Base-by-base conservation (phyloP, 2,113 vertebrate genomes). In the Ictalurus furcatus region DNA sequence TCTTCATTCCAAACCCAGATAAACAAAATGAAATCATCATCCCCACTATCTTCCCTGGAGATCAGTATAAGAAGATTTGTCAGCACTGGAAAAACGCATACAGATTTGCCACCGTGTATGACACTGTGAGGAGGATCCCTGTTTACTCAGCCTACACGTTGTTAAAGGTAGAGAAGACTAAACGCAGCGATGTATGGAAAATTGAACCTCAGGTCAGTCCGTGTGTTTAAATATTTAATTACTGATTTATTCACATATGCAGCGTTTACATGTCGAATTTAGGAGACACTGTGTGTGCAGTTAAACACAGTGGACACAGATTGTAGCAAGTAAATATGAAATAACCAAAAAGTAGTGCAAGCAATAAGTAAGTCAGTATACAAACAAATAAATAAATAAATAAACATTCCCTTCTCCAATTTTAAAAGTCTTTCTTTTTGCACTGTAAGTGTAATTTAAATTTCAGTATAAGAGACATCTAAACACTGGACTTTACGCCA, bases 201-300 rank as follows among this genome's bases (percentile, higher is more conserved):
- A 79, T 59, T 78, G 65, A 89, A 56, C 88, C 83, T 65, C 83
- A 89, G 65, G 83, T 85, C 25, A 89, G 88, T 85, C n/a, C 5
- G 13, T n/a, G 7, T 79, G 67, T 86, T 82, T 76, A 21, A 9
- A 34, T 2, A 37, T 34, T 34, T 6, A 14, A 40, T 44, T 40
- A 76, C 73, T 73, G 34, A 37, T 37, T 73, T 37, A 73, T 40
- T 73, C 37, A 73, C 71, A 37, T 37, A 6, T 73, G 34, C 9
- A 73, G 16, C 13, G 6, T 71, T 71, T 37, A 37, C 37, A 37
- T 37, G 37, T 3, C 3, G 37, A 37, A 37, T 37, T 37, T 37
- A 2, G 37, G 1, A 37, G 37, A 73, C 14, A 19, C 30, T 73
- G 65, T n/a, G 14, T 54, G 52, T 54, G 54, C 23, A 23, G 6